Evolutionary conservation across 1,140 invertebrate genomes (phyloP).

Genomic region (Hesperophylax magnus): DNA sequence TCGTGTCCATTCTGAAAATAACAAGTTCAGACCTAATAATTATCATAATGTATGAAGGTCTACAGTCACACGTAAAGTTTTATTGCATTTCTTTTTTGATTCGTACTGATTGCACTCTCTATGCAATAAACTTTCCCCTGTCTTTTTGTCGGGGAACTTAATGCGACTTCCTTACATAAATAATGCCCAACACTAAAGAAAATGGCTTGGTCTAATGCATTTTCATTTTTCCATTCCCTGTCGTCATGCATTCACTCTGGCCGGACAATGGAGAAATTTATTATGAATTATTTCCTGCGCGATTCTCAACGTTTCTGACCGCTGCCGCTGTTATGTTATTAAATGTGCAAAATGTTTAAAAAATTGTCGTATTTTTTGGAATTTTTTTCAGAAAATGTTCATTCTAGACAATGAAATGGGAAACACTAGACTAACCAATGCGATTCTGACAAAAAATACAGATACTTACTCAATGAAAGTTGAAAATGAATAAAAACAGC

Average conservation of each 20-base stretch:
- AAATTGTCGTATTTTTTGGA: not conserved
- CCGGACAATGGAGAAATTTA: slow-evolving; percentile 53
- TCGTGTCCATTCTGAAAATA: too few species aligned
- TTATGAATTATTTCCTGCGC: slow-evolving; percentile 49
- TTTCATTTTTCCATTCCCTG: slow-evolving; percentile 51
- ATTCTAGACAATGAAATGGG: too few species aligned
- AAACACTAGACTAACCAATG: too few species aligned
- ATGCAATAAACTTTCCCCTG: slow-evolving; percentile 13
- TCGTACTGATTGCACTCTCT: slow-evolving; percentile 14
- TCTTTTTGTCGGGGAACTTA: slow-evolving; percentile 26
- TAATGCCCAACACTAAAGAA: slow-evolving; percentile 26
- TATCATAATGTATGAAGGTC: slow-evolving; percentile 13
- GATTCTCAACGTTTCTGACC: slow-evolving; percentile 36
- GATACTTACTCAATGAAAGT: too few species aligned
- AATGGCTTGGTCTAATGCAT: slow-evolving; percentile 43
- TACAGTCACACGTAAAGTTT: slow-evolving; percentile 25
- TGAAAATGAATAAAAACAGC: too few species aligned
- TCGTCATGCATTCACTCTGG: slow-evolving; percentile 51
- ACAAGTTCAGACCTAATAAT: not conserved
- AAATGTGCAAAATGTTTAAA: slow-evolving; percentile 28
- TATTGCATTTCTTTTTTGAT: slow-evolving; percentile 31
- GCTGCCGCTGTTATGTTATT: slow-evolving; percentile 8
- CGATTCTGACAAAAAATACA: too few species aligned
- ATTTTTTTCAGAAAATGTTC: slow-evolving; percentile 16
- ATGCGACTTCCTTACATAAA: slow-evolving; percentile 44